Conservation (phyloP, 2,888 invertebrate genomes). For the Stegana nigrithorax region DNA sequence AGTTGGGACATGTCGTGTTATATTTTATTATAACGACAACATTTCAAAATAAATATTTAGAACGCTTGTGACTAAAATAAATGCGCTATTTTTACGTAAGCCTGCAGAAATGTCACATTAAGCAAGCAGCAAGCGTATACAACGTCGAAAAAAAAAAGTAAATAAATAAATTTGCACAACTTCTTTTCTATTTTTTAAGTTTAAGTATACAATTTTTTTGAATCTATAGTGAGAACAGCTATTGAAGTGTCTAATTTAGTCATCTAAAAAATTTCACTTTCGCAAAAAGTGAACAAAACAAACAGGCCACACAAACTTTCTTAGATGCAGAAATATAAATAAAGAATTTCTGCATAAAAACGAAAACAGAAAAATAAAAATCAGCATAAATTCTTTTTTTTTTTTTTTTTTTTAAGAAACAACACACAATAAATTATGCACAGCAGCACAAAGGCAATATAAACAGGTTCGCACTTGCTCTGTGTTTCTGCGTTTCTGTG, state of each 20-base stretch:
- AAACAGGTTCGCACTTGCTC: slow-evolving; percentile 50
- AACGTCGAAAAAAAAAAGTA: background rate
- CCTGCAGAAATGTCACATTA: background rate
- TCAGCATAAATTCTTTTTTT: background rate
- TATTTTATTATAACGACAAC: background rate
- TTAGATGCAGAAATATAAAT: slow-evolving; percentile 2
- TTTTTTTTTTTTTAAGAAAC: too few relatives aligned
- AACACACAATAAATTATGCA: too few relatives aligned
- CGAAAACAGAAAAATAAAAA: slow-evolving; percentile 15
- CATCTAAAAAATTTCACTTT: slow-evolving; percentile 47
- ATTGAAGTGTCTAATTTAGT: background rate
- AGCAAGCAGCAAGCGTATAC: too few relatives aligned
- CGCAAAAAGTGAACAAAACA: slow-evolving; percentile 41
- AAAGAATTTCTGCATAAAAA: background rate
- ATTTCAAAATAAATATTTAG: background rate
- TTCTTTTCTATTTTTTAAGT: too few relatives aligned
- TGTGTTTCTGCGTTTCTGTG: too few relatives aligned
- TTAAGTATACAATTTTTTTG: too few relatives aligned
- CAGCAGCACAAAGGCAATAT: background rate
- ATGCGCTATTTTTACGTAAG: slow-evolving; percentile 1
- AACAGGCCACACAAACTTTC: slow-evolving; percentile 23
- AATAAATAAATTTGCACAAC: background rate
- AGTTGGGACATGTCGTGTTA: background rate
- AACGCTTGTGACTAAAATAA: background rate
- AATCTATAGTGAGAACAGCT: too few relatives aligned